Conservation (phyloP, 2,797 vertebrate species). For the Scyliorhinus canicula region DNA sequence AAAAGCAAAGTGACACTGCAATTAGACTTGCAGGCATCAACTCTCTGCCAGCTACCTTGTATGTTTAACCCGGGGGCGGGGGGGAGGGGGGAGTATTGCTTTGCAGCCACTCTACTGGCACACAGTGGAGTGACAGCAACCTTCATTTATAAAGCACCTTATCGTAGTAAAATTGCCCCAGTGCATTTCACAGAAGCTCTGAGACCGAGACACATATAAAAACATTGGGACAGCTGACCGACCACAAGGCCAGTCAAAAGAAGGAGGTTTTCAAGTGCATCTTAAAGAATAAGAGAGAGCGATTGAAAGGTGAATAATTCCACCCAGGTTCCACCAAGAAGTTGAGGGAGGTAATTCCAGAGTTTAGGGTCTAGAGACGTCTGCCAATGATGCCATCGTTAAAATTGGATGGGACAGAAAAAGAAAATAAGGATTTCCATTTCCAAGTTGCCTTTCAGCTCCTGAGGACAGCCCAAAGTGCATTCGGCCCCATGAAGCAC, state of each 20-base stretch:
- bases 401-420: too few relatives aligned
- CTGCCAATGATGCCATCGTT: too few relatives aligned
- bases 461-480: too few relatives aligned
- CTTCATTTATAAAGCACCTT: not conserved
- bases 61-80: too few relatives aligned
- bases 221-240: too few relatives aligned
- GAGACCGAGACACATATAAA: not conserved
- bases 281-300: not conserved
- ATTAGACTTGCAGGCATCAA: constrained; percentile 1
- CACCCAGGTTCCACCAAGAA: too few relatives aligned
- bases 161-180: not conserved
- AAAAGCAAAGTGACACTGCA: not conserved
- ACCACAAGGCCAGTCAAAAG: too few relatives aligned
- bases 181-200: not conserved
- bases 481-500: too few relatives aligned
- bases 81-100: not conserved
- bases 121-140: not conserved
- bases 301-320: not conserved
- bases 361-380: not conserved
- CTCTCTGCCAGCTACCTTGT: not conserved
- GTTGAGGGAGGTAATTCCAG: not conserved
- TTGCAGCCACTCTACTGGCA: not conserved
- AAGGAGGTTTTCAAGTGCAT: too few relatives aligned
- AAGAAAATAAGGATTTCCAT: too few relatives aligned
- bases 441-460: too few relatives aligned